Percentiles rank a stretch among this genome's conserved stretches.
phyloP scores from a whole-genome alignment of 2,113 vertebrate genomes.

The Lepus europaeus region DNA sequence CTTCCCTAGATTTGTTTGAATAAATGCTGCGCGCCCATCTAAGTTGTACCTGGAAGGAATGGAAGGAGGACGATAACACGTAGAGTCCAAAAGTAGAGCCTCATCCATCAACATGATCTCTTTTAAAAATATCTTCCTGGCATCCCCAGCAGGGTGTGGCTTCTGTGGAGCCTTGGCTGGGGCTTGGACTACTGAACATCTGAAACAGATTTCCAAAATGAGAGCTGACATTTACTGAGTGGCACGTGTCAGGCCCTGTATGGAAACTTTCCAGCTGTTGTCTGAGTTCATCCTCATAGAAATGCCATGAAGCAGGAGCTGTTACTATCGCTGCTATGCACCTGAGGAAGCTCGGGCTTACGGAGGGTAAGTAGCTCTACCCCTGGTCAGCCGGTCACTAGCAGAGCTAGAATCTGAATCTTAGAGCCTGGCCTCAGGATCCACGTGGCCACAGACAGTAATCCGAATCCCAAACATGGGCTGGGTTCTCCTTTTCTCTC shows the following conservation, averaged over 20 bases:
- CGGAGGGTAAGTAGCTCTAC: background rate
- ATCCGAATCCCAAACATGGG: background rate
- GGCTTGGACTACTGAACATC: background rate
- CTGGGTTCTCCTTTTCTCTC: background rate
- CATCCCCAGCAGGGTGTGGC: background rate
- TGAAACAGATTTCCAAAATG: constrained; percentile 62
- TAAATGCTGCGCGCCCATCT: background rate
- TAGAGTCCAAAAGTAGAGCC: background rate
- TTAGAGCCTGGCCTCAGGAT: background rate
- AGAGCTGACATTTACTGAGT: constrained; percentile 60
- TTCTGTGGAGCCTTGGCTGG: background rate
- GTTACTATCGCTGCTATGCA: background rate
- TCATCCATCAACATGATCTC: background rate
- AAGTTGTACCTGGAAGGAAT: background rate
- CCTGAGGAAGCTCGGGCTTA: constrained; percentile 15
- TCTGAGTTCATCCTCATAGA: constrained; percentile 50
- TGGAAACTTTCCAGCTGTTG: constrained; percentile 64
- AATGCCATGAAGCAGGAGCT: background rate
- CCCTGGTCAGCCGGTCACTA: background rate
- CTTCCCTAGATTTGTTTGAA: background rate
- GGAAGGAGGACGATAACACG: background rate
- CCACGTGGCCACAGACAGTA: background rate
- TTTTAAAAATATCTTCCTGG: background rate
- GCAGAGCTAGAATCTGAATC: background rate
- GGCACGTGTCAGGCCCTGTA: background rate